phyloP scores from a whole-genome alignment of 2,888 invertebrate genomes.

The Aspidapion aeneum region DNA sequence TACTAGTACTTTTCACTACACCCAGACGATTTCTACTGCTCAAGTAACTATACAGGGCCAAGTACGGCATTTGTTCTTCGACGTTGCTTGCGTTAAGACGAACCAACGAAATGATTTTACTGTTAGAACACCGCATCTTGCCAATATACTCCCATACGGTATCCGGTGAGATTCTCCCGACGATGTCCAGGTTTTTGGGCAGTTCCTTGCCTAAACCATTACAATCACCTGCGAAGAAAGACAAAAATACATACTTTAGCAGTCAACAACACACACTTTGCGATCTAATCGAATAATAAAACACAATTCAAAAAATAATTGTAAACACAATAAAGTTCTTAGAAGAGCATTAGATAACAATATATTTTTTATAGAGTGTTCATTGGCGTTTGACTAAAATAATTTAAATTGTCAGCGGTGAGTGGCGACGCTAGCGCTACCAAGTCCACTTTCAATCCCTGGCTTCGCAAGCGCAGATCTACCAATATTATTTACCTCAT shows the following conservation, averaged over 20 bases:
- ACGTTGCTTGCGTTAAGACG: conserved; percentile 76
- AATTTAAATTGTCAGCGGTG: too few relatives aligned
- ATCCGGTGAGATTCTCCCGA: conserved; percentile 86
- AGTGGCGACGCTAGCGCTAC: too few relatives aligned
- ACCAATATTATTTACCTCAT: too few relatives aligned
- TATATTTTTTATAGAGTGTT: too few relatives aligned
- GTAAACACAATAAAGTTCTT: neutral
- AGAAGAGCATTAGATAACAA: too few relatives aligned
- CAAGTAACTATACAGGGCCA: conserved; percentile 84
- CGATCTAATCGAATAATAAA: neutral
- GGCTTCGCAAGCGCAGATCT: too few relatives aligned
- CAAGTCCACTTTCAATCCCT: too few relatives aligned
- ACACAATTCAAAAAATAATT: neutral
- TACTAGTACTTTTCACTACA: conserved; percentile 77
- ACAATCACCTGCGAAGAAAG: conserved; percentile 57
- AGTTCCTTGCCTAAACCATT: conserved; percentile 68
- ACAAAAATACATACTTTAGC: neutral
- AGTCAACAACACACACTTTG: too few relatives aligned
- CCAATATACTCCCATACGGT: conserved; percentile 92
- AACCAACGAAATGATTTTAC: conserved; percentile 83
- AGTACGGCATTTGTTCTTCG: conserved; percentile 81
- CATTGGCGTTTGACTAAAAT: too few relatives aligned
- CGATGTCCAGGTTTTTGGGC: conserved; percentile 76
- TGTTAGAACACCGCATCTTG: conserved; percentile 83
- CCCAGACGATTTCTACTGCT: conserved; percentile 79